phyloP scores from a whole-genome alignment of 1,140 invertebrate species.

The Bactericera cockerelli region DNA sequence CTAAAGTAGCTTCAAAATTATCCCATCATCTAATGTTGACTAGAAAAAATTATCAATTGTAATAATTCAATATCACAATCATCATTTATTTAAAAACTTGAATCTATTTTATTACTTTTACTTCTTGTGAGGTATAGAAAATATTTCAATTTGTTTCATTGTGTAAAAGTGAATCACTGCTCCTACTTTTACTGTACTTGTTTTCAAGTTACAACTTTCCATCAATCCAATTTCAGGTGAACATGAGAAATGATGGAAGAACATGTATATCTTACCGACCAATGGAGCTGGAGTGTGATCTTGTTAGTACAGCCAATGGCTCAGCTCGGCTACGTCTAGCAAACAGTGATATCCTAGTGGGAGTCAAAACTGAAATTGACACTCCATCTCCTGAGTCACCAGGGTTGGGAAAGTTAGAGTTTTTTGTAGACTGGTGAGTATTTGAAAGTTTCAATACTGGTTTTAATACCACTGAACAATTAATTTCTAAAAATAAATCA shows the following conservation, averaged over 20 bases:
- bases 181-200: too few relatives aligned
- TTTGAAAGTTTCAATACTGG: conserved; percentile 10
- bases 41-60: too few relatives aligned
- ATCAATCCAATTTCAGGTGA: conserved; percentile 56
- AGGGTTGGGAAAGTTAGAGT: conserved; percentile 72
- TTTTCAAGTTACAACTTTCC: background rate
- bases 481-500: background rate
- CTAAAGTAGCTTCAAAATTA: too few relatives aligned
- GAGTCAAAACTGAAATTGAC: conserved; percentile 84
- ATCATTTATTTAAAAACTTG: background rate
- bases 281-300: conserved; percentile 78
- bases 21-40: too few relatives aligned
- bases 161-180: background rate
- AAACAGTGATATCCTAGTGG: conserved; percentile 83
- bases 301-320: conserved; percentile 78
- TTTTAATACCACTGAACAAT: background rate
- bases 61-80: too few relatives aligned
- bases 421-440: conserved; percentile 84
- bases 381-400: conserved; percentile 54
- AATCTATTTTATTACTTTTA: background rate
- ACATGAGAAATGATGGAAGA: conserved; percentile 77
- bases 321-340: conserved; percentile 72
- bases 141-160: too few relatives aligned
- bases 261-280: conserved; percentile 67
- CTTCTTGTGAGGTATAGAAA: too few relatives aligned